phyloP scores from a whole-genome alignment of 2,797 vertebrate genomes.

The Lacerta bilineata region DNA sequence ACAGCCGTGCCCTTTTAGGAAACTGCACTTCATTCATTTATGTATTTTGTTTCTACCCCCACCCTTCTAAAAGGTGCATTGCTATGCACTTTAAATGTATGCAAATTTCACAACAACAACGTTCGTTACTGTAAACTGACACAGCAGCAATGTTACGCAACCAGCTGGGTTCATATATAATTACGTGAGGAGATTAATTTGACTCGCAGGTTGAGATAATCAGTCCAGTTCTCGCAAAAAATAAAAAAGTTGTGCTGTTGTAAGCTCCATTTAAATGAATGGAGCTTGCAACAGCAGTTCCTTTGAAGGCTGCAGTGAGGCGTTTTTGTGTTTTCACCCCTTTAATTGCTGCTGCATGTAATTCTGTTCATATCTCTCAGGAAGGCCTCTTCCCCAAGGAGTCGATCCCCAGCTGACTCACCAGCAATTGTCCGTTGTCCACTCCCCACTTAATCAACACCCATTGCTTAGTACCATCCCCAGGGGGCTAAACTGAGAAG shows the following conservation, averaged over 20 bases:
- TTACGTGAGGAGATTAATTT: slow-evolving; percentile 57
- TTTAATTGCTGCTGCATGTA: neutral
- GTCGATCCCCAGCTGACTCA: no score
- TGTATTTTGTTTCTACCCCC: neutral
- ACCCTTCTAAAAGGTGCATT: neutral
- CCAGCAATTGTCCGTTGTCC: no score
- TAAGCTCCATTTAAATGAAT: neutral
- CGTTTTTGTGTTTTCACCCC: neutral
- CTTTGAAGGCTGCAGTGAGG: neutral
- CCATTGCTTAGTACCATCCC: no score
- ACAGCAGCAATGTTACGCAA: slow-evolving; percentile 58
- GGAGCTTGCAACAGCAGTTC: neutral
- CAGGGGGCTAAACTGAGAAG: no score
- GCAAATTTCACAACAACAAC: slow-evolving; percentile 64
- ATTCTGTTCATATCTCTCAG: neutral
- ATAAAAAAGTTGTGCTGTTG: neutral
- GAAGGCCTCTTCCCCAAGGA: no score
- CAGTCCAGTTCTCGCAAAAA: neutral
- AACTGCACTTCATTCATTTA: slow-evolving; percentile 48
- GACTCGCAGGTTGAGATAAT: slow-evolving; percentile 41
- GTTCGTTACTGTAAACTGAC: slow-evolving; percentile 49
- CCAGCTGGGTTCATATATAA: slow-evolving; percentile 50
- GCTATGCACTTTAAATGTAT: slow-evolving; percentile 38
- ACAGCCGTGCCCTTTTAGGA: slow-evolving; percentile 49
- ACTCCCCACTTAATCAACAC: no score